Percentiles rank a stretch among this genome's conserved stretches.
Conservation (phyloP, 2,113 vertebrate species). For the Polyodon spathula region DNA sequence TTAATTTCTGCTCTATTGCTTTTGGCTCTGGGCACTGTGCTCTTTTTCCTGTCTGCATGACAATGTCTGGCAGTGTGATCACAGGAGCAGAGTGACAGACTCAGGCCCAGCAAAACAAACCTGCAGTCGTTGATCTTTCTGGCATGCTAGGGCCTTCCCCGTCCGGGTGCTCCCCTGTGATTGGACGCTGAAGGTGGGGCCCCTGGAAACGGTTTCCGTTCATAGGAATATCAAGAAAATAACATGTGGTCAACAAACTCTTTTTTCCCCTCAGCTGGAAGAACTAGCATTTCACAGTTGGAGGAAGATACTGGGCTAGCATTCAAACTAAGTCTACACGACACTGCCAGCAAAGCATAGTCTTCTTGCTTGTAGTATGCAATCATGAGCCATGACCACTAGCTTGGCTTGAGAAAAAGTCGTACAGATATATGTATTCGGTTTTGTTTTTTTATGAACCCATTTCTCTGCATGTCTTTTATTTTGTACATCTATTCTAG, state of each 20-base stretch:
- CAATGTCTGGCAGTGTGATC: constrained; percentile 28
- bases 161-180: constrained; percentile 25
- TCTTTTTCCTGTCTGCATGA: constrained; percentile 41
- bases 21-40: constrained; percentile 26
- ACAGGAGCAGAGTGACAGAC: constrained; percentile 17
- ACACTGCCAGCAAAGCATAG: too few species aligned
- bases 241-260: neutral
- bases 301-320: too few species aligned
- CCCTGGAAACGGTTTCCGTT: constrained; percentile 24
- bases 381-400: neutral
- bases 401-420: neutral
- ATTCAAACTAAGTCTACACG: too few species aligned
- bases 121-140: constrained; percentile 26
- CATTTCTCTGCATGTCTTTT: too few species aligned
- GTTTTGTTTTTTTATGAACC: too few species aligned
- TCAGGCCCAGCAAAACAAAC: constrained; percentile 22
- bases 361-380: too few species aligned
- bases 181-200: constrained; percentile 39
- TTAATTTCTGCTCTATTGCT: constrained; percentile 30
- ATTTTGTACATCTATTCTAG: too few species aligned
- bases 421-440: too few species aligned
- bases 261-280: neutral
- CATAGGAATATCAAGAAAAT: neutral
- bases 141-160: constrained; percentile 15
- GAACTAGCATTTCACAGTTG: too few species aligned